Percentiles rank a stretch among this genome's conserved stretches.
These are phyloP conservation scores for Anoplius nigerrimus DNA, from an alignment of 2,888 invertebrate species.

Conservation along the genomic window DNA sequence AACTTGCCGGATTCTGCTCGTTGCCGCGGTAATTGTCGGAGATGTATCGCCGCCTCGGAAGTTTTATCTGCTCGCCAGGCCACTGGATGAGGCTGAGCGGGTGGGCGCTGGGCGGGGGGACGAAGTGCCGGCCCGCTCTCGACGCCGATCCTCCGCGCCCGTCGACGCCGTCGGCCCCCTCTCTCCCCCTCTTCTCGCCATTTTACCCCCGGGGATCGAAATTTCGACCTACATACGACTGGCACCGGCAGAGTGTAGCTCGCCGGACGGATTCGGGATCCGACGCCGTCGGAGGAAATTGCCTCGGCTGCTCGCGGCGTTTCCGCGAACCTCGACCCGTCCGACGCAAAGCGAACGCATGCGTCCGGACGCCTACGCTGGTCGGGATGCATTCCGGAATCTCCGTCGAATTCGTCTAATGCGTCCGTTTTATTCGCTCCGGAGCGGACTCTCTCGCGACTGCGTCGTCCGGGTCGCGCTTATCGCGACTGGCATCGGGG, in stretches of 20 bases:
- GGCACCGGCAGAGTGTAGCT: no score
- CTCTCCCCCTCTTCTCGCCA: conserved; percentile 32
- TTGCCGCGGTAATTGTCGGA: conserved; percentile 64
- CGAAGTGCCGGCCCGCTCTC: not conserved
- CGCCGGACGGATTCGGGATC: not conserved
- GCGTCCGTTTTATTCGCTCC: no score
- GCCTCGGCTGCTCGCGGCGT: conserved; percentile 33
- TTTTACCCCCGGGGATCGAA: conserved; percentile 46
- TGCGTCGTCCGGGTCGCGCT: no score
- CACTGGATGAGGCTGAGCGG: no score
- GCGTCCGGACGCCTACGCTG: no score
- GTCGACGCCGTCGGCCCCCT: no score
- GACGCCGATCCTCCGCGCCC: not conserved
- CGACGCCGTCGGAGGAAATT: conserved; percentile 41
- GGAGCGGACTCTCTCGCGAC: no score
- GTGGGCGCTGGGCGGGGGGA: conserved; percentile 32
- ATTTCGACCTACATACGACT: conserved; percentile 31
- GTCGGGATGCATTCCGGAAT: no score
- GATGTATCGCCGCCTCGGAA: conserved; percentile 61
- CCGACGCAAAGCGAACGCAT: no score
- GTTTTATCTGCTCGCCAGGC: conserved; percentile 55
- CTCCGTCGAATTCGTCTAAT: no score
- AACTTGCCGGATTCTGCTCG: conserved; percentile 58
- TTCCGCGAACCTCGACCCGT: no score
- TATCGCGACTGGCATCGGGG: no score